Conservation (phyloP, 2,797 vertebrate genomes). For the Cynodonichthys magdalenae region DNA sequence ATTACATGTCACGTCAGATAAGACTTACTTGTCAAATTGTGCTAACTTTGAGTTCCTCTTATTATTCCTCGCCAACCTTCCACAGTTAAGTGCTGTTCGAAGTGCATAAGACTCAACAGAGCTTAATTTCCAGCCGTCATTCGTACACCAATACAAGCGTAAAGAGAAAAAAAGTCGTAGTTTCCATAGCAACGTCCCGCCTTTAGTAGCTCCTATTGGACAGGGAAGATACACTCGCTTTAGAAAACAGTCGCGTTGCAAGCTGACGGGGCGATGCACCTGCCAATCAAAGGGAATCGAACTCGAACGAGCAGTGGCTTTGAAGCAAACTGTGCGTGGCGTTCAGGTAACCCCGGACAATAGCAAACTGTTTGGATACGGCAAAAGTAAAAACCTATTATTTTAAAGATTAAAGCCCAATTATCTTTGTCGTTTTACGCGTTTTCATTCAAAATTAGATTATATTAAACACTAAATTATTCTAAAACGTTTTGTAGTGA, state of each 20-base stretch:
- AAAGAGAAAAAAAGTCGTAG: conserved; percentile 13
- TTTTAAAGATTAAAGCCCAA: not conserved
- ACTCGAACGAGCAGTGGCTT: not conserved
- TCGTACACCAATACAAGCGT: conserved; percentile 31
- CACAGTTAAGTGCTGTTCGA: conserved; percentile 12
- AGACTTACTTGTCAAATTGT: not conserved
- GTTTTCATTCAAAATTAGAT: not conserved
- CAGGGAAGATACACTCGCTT: not conserved
- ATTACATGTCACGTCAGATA: not conserved
- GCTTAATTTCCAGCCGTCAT: conserved; percentile 62
- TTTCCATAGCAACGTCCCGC: conserved; percentile 68
- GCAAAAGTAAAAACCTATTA: too few species aligned
- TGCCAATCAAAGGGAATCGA: conserved; percentile 56
- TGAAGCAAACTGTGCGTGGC: conserved; percentile 69
- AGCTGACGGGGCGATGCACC: conserved; percentile 50
- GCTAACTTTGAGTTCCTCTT: conserved; percentile 24
- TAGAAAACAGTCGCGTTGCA: conserved; percentile 57
- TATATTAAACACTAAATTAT: not conserved
- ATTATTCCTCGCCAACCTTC: not conserved
- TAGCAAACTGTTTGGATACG: conserved; percentile 17
- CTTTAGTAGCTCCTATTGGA: conserved; percentile 54
- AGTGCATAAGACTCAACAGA: conserved; percentile 11
- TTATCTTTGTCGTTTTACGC: not conserved
- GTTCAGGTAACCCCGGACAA: conserved; percentile 18
- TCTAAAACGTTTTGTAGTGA: not conserved